Percentiles rank a stretch among this genome's conserved stretches.
These are phyloP conservation scores for Drosophila percnosoma DNA, from an alignment of 2,888 invertebrate genomes.

Conservation along the genomic window DNA sequence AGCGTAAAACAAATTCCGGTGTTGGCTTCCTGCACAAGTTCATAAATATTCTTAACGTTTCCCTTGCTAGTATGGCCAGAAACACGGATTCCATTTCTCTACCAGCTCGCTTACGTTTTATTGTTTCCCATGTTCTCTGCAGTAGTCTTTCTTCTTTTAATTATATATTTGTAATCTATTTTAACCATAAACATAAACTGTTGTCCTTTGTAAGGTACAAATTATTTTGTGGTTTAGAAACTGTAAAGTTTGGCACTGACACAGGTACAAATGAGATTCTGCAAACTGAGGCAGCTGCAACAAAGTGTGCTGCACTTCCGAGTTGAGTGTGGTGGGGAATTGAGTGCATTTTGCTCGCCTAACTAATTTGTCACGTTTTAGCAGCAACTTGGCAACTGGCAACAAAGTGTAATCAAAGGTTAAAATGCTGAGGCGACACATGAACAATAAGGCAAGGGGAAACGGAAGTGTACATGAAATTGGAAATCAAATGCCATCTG, in stretches of 20 bases:
- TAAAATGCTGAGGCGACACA: constrained; percentile 15
- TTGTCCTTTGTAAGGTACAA: background rate
- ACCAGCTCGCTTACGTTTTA: background rate
- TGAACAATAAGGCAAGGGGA: constrained; percentile 8
- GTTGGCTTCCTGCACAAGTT: no score
- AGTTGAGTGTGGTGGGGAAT: constrained; percentile 1
- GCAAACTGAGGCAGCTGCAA: constrained; percentile 38
- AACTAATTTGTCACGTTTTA: constrained; percentile 67
- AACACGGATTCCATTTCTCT: no score
- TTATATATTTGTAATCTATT: background rate
- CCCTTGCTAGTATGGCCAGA: background rate
- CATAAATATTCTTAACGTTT: background rate
- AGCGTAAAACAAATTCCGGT: background rate
- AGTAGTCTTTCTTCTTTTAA: no score
- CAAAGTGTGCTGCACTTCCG: constrained; percentile 44
- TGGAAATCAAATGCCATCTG: constrained; percentile 13
- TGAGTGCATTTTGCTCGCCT: constrained; percentile 21
- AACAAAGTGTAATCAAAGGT: constrained; percentile 37
- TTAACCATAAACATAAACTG: no score
- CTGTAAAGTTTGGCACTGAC: background rate
- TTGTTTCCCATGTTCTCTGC: background rate
- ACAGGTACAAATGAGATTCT: constrained; percentile 24
- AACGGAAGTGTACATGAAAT: constrained; percentile 34
- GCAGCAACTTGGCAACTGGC: constrained; percentile 35
- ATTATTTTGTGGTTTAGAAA: background rate